phyloP scores from a whole-genome alignment of 2,797 vertebrate species.

The Thamnophis elegans region DNA sequence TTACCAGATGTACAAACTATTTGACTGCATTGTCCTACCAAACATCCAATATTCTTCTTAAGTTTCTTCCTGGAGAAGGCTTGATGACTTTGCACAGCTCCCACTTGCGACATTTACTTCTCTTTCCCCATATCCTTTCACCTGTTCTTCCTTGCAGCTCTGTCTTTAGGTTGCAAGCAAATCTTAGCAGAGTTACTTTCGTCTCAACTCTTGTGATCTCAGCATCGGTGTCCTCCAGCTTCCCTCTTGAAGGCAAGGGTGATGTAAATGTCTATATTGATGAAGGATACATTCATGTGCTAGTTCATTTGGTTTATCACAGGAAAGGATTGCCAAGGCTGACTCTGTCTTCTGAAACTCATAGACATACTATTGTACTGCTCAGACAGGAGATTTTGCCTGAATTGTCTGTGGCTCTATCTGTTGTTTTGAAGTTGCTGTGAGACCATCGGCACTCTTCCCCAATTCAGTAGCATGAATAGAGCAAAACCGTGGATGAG shows the following conservation, averaged over 20 bases:
- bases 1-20: background rate
- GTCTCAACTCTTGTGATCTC: background rate
- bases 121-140: background rate
- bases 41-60: background rate
- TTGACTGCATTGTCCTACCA: background rate
- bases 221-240: background rate
- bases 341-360: background rate
- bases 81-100: background rate
- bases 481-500: background rate
- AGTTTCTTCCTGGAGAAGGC: background rate
- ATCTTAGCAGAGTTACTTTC: background rate
- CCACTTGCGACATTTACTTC: background rate
- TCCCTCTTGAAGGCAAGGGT: background rate
- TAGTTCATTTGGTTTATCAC: background rate
- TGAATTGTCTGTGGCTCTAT: background rate
- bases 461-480: background rate
- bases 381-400: background rate
- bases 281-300: background rate
- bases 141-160: background rate
- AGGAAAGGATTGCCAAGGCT: background rate
- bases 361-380: background rate
- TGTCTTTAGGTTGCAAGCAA: background rate
- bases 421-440: background rate
- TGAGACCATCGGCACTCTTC: background rate
- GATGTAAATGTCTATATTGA: background rate